Base-by-base conservation (phyloP, 2,888 invertebrate genomes). In the Nysson spinosus region DNA sequence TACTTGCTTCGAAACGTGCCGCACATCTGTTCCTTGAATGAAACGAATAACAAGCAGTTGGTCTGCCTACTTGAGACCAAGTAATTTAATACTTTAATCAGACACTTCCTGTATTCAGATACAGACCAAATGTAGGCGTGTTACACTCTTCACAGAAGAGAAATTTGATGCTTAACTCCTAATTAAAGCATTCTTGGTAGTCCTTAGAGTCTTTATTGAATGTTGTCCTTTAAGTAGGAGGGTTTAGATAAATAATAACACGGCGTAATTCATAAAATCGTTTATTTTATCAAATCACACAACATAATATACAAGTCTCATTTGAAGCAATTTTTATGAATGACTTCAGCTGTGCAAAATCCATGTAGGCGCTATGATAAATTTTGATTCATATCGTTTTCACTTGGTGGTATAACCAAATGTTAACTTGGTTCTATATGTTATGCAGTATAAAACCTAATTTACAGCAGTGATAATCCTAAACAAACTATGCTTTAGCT, bases 261-360 rank as follows among this genome's bases (percentile, higher is more conserved):
- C 32, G n/a, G 7, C 39, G 32, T 50, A 62, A 62, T 46, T 61
- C 34, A 72, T 57, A 58, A 71, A 74, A 75, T 66, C 61, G 49
- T 81, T 79, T 80, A 79, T 80, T 82, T 75, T 64, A 75, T 73
- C 67, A 80, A 78, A 82, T 78, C 75, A 75, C 82, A 78, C 73
- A 78, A 78, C 76, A 64, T 72, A 79, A 81, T 73, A 64, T 82
- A 80, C 75, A 78, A 76, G 65, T 70, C 40, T 55, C 43, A 44
- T 74, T 60, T 60, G 55, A 72, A 72, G 44, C 56, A 55, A 65
- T 65, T 58, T 61, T 34, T 49, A 47, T 73, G 61, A 50, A 50
- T 58, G 46, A 52, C 55, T 44, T 66, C 35, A 32, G 54, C 60
- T 47, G 50, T 60, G 56, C 57, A 69, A 60, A 69, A 39, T 72